Base-by-base conservation (phyloP, 2,797 vertebrate species). In the Microctenopoma steveboyesi region DNA sequence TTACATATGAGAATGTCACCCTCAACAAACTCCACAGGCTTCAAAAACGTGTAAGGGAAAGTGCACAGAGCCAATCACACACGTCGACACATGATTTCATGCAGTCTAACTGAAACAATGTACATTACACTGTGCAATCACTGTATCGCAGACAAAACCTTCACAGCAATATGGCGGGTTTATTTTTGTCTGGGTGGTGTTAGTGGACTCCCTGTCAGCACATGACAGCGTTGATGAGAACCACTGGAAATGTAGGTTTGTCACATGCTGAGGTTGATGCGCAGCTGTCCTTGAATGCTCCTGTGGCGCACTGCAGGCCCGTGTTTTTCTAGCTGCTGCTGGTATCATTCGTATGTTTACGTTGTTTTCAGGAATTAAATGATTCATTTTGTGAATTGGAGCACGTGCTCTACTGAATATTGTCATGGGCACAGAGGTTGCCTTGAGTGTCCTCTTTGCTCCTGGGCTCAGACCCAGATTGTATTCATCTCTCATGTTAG, bases 401-500 rank as follows among this genome's bases (percentile, higher is more conserved):
- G 51, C 3, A 22, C 13, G n/a, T 52, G 47, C 62, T 49, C 27
- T 59, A 30, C 28, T 64, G 49, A 66, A 48, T 49, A 4, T 39
- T 39, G 37, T 39, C 11, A 12, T 12, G 25, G 30, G 12, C 56
- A 12, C 9, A 39, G 37, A 39, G 37, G 11, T 2, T 18, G 57
- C 30, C 47, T 1, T 27, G 46, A 42, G 11, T n/a, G 52, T 39
- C 46, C 53, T 28, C 14, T 39, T 10, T 48, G 45, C 16, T 42
- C n/a, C 33, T 57, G 3, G 49, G 40, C 4, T 43, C 54, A 30
- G 73, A 30, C 45, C 39, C 66, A 56, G 76, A 63, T 35, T 51
- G 37, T 56, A 1, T 76, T 72, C 58, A 65, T 45, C 40, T 4
- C 64, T 57, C 13, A 71, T 67, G 48, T 65, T 62, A 46, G 69